Percentiles rank a stretch among this genome's conserved stretches.
Conservation (phyloP, 2,797 vertebrate genomes). For the Pseudochirops cupreus region DNA sequence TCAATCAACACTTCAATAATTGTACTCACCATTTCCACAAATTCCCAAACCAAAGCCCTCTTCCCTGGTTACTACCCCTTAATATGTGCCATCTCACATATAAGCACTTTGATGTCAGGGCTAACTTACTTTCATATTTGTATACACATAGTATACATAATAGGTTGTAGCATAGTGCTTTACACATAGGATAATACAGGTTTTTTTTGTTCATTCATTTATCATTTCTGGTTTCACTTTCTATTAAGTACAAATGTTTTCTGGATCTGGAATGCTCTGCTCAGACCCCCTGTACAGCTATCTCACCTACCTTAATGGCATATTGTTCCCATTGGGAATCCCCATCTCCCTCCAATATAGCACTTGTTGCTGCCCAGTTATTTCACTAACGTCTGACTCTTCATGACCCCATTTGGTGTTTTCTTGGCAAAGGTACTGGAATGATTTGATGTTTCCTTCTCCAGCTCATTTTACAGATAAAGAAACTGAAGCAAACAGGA, state of each 20-base stretch:
- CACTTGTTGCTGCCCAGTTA: not conserved
- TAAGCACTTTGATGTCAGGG: not conserved
- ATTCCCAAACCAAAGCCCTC: not conserved
- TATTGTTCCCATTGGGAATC: not conserved
- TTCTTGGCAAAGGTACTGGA: not conserved
- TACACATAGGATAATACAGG: not conserved
- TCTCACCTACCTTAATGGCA: conserved; percentile 77
- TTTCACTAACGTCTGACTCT: not conserved
- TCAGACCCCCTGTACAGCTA: conserved; percentile 75
- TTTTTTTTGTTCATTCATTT: conserved; percentile 31
- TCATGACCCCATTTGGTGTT: not conserved
- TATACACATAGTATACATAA: not conserved
- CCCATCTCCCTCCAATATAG: not conserved
- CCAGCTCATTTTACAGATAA: not conserved
- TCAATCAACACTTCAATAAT: not conserved
- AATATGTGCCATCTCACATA: not conserved
- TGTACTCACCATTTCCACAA: not conserved
- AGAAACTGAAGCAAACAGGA: not conserved
- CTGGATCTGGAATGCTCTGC: conserved; percentile 74
- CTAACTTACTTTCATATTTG: not conserved
- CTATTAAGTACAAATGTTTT: conserved; percentile 62
- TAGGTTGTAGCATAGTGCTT: not conserved
- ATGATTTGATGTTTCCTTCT: not conserved
- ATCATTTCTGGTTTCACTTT: conserved; percentile 48
- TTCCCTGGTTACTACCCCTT: not conserved